Evolutionary conservation across 2,888 invertebrate genomes (phyloP).

Genomic region (Drosophila tripunctata): DNA sequence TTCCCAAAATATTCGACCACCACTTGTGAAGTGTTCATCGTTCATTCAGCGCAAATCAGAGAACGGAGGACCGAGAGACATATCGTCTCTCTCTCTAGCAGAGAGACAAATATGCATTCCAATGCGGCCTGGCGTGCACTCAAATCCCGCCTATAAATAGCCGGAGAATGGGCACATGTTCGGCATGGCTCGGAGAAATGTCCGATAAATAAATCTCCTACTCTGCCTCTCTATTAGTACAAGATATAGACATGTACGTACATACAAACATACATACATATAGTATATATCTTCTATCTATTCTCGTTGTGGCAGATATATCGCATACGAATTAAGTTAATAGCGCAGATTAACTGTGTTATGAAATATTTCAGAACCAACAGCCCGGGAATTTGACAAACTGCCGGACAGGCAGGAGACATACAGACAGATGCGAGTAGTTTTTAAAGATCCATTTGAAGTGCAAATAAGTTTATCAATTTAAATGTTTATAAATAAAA

Average conservation of each 20-base stretch:
- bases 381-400: slow-evolving; percentile 33
- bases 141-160: slow-evolving; percentile 71
- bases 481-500: neutral
- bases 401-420: neutral
- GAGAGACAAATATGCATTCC: slow-evolving; percentile 61
- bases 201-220: slow-evolving; percentile 32
- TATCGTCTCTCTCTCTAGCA: neutral
- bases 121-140: slow-evolving; percentile 60
- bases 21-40: slow-evolving; percentile 80
- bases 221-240: slow-evolving; percentile 2
- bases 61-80: neutral
- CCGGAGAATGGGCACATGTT: slow-evolving; percentile 74
- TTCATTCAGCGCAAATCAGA: slow-evolving; percentile 43
- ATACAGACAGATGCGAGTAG: slow-evolving; percentile 24
- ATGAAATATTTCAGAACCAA: slow-evolving; percentile 53
- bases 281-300: slow-evolving; percentile 3
- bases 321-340: slow-evolving; percentile 68
- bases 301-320: slow-evolving; percentile 32
- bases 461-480: slow-evolving; percentile 6
- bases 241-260: no score
- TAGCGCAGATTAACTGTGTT: slow-evolving; percentile 72
- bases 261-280: no score
- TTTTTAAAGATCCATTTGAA: slow-evolving; percentile 18
- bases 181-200: slow-evolving; percentile 24
- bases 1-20: slow-evolving; percentile 68